Evolutionary conservation across 2,797 vertebrate genomes (phyloP), one percentile per base, ranked within the genome.

Genomic region (Pseudocheirus occidentalis): DNA sequence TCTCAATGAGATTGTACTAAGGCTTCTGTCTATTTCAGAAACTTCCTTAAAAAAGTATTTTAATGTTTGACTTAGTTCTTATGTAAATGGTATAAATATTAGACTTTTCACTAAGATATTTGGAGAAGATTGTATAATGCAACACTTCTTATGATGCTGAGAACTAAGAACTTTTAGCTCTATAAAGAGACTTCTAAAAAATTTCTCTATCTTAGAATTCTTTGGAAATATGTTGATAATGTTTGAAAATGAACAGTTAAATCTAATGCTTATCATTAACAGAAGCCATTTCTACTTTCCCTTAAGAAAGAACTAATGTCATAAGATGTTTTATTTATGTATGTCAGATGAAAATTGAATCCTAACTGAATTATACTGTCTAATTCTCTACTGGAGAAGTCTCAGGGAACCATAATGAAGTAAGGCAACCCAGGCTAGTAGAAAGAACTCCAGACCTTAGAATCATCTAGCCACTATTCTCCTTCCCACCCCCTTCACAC

Each of bases 11-110:
- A 92, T 90, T 94, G 54, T 90, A 18, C 46, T 87, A 5, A 90
- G 14, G 95, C 90, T 92, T 92, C 90, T 62, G 12, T 54, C 28
- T 91, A 12, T 94, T 96, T 92, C 55, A n/a, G 95, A 93, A 93
- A 28, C 24, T 87, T 95, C 46, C 55, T 96, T 52, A 52, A 93
- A 91, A 93, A 57, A 55, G 7, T 2, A 9, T 40, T 4, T 24
- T 21, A 87, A 28, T 94, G 1, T 94, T 34, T 91, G 95, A 94
- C 10, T 27, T 91, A 31, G 21, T 91, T 40, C 92, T 53, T 53
- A 24, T 91, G 81, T 92, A 91, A 94, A 94, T 94, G 28, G 58
- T 55, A 90, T 91, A 89, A 91, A 13, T 7, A 3, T 52, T 91
- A 91, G 52, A 52, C 81, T 92, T 96, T 59, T 95, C 62, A 92